Base-by-base conservation (phyloP, 2,113 vertebrate genomes). In the Spheniscus mendiculus region DNA sequence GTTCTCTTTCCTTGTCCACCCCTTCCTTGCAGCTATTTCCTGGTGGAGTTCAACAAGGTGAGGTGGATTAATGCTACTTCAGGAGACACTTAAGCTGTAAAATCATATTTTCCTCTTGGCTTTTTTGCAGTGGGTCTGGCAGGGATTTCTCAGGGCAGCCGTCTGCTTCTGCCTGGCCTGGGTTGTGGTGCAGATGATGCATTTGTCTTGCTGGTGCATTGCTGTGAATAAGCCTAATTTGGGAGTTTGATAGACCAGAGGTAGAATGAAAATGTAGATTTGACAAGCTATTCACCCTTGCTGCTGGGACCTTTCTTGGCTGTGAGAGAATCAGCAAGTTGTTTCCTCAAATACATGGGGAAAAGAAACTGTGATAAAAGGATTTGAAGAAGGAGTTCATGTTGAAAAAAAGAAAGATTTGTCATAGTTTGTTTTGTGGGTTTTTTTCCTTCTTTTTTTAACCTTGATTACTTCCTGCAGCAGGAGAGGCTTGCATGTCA, bases 11-110 rank as follows among this genome's bases (percentile, higher is more conserved):
- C 66, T 94, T 42, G 56, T 92, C 85, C 17, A 0, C 79, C 62
- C 27, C 79, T 95, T 97, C 62, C 82, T 97, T 66, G 45, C 58
- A 88, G 93, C 85, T 91, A 70, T 96, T 97, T 97, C 92, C 92
- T 96, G 78, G 58, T 91, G 78, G 66, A 80, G 58, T 50, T 88
- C 30, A 83, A 53, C 70, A 94, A 97, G 95, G 97, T 97, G 62
- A 97, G 95, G 53, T 92, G 85, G 44, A 66, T 96, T 95, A 90
- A 62, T 73, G 82, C 45, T 88, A 14, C 92, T 94, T n/a, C 83
- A 74, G 92, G 87, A 92, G 27, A 30, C 9, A 71, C 72, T 95
- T 47, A 53, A 83, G 84, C 87, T 94, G 87, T 53, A 80, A 84
- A 94, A 82, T 72, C 6, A 4, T 22, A 20, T 85, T 93, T 91